Evolutionary conservation across 2,888 invertebrate species (phyloP), one percentile per base, ranked within the genome.

Genomic region (Pseudeuparius sepicola): DNA sequence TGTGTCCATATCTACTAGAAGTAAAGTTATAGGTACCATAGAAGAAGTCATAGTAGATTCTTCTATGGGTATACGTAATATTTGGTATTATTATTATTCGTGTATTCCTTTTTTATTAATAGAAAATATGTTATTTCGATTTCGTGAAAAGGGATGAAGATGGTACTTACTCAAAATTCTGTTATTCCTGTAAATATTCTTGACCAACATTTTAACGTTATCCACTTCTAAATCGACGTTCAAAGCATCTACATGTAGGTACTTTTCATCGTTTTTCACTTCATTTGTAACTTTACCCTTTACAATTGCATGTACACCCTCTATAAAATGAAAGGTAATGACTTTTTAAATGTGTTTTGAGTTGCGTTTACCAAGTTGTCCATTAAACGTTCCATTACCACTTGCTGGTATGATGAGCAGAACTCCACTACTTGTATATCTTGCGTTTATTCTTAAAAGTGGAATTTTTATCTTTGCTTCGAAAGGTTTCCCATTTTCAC

Each of bases 391-490:
- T 15, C 79, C 79, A 42, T 75, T 75, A 36, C 79, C 79, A 43
- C 74, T 76, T 1, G 79, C 79, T 5, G 79, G 80, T 27, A 80
- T 65, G 40, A 80, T 78, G 40, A 80, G 66, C 25, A 80, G 57
- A 3, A 79, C 71, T 1, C 80, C 80, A 34, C 74, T 73, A 50
- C 79, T 79, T 9, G 71, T 70, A 53, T 80, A 80, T 48, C 71
- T 68, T 4, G 79, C 71, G 49, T 73, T 69, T 46, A 80, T 73
- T 49, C 67, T 67, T 50, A 80, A 60, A 42, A 68, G 66, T n/a
- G 78, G 79, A 58, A 80, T 73, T 37, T 65, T 59, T 31, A 80
- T 65, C 45, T 65, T 63, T 1, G 75, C 74, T 57, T 75, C 72
- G 54, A 80, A 80, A 18, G 78, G 75, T 52, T 70, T 66, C n/a